Evolutionary conservation across 1,140 invertebrate species (phyloP).

Genomic region (Apolygus lucorum): DNA sequence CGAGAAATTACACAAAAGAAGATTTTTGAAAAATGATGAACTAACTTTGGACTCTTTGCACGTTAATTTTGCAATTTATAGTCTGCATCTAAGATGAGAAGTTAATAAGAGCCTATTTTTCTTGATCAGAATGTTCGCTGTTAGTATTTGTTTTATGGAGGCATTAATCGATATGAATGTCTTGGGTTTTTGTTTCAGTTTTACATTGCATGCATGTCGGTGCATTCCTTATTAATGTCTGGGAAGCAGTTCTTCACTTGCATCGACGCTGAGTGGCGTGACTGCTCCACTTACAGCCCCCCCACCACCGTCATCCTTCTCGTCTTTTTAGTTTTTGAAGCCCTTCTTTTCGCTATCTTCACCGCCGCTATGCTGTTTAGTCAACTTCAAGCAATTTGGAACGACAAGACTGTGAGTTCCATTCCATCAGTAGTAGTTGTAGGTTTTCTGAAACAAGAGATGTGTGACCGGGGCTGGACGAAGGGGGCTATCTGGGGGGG

Average conservation of each 20-base stretch:
- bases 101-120: too few relatives aligned
- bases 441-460: conserved; percentile 13
- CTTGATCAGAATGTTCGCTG: too few relatives aligned
- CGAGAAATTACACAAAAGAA: too few relatives aligned
- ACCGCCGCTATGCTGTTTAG: conserved; percentile 96
- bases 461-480: background rate
- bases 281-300: conserved; percentile 85
- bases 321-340: conserved; percentile 93
- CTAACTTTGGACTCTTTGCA: too few relatives aligned
- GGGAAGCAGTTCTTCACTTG: conserved; percentile 92
- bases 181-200: conserved; percentile 65
- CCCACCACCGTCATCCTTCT: conserved; percentile 92
- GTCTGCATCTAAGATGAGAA: too few relatives aligned
- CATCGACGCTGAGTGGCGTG: conserved; percentile 88
- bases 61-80: too few relatives aligned
- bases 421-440: too few relatives aligned
- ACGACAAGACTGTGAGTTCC: conserved; percentile 86
- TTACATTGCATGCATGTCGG: conserved; percentile 92
- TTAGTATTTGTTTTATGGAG: too few relatives aligned
- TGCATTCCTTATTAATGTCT: conserved; percentile 85
- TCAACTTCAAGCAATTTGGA: conserved; percentile 89
- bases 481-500: conserved; percentile 6
- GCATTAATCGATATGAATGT: too few relatives aligned
- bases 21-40: too few relatives aligned
- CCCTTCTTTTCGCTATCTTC: conserved; percentile 95